These are phyloP conservation scores for Tachuris rubrigastra DNA, from an alignment of 2,113 vertebrate genomes.

Conservation along the genomic window DNA sequence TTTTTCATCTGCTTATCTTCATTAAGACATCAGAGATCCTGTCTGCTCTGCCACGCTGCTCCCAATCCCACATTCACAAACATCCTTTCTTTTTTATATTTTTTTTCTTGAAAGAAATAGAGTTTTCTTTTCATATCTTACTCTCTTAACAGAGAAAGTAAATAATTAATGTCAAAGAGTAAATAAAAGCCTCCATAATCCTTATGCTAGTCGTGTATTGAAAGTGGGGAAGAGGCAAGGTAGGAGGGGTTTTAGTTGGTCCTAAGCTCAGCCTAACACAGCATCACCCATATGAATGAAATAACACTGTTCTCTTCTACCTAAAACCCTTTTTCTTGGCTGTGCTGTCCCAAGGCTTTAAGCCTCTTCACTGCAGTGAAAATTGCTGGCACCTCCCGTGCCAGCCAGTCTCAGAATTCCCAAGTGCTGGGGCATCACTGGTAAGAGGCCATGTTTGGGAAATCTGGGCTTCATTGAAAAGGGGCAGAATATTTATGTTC, in stretches of 20 bases:
- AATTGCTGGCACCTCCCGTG: background rate
- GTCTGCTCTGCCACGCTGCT: slow-evolving; percentile 21
- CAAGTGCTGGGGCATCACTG: background rate
- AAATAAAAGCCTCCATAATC: background rate
- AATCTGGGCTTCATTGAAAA: background rate
- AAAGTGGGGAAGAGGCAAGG: background rate
- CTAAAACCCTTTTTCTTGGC: background rate
- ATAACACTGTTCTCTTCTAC: rapidly evolving
- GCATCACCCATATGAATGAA: background rate
- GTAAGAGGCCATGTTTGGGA: background rate
- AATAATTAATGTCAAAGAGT: background rate
- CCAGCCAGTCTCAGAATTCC: background rate
- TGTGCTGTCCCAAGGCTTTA: background rate
- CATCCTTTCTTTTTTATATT: background rate
- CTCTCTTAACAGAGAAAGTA: background rate
- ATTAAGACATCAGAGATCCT: slow-evolving; percentile 44
- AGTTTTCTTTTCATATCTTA: background rate
- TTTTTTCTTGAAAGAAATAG: background rate
- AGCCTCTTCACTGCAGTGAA: background rate
- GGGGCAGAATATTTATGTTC: background rate
- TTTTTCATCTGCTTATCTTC: slow-evolving; percentile 64
- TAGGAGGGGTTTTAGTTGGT: background rate
- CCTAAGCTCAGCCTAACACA: background rate
- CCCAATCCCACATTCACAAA: background rate
- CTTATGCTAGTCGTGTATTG: background rate